Conservation (phyloP, 2,113 vertebrate genomes). For the Hymenochirus boettgeri region DNA sequence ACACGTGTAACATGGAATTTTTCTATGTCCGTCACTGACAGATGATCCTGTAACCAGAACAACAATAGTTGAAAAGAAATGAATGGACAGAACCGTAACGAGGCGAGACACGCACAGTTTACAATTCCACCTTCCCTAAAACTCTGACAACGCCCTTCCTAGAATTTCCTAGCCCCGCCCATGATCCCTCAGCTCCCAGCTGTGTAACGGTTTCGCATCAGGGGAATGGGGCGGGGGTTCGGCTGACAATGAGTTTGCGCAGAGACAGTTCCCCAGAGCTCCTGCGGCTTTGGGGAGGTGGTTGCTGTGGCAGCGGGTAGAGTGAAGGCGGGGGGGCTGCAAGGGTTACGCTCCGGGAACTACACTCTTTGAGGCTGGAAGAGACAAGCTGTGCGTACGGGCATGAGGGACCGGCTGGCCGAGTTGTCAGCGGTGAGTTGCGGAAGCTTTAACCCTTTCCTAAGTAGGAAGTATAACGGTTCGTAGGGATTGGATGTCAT, state of each 20-base stretch:
- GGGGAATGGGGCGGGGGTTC: background rate
- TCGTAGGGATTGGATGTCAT: too few relatives aligned
- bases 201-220: too few relatives aligned
- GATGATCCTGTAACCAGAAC: too few relatives aligned
- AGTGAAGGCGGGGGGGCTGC: constrained; percentile 31
- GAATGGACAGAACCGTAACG: too few relatives aligned
- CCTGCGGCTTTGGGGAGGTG: constrained; percentile 23
- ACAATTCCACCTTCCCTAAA: too few relatives aligned
- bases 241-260: background rate
- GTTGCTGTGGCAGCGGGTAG: constrained; percentile 46
- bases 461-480: too few relatives aligned
- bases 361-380: background rate
- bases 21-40: too few relatives aligned
- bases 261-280: too few relatives aligned
- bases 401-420: constrained; percentile 84
- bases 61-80: too few relatives aligned
- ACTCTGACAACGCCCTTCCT: too few relatives aligned
- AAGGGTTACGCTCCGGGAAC: constrained; percentile 8
- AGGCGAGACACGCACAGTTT: too few relatives aligned
- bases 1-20: too few relatives aligned
- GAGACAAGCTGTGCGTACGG: constrained; percentile 22
- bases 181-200: background rate
- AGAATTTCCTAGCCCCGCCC: constrained; percentile 3
- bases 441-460: constrained; percentile 9
- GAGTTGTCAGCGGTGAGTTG: constrained; percentile 74